Evolutionary conservation across 2,888 invertebrate genomes (phyloP).

Genomic region (Nowickia ferox): DNA sequence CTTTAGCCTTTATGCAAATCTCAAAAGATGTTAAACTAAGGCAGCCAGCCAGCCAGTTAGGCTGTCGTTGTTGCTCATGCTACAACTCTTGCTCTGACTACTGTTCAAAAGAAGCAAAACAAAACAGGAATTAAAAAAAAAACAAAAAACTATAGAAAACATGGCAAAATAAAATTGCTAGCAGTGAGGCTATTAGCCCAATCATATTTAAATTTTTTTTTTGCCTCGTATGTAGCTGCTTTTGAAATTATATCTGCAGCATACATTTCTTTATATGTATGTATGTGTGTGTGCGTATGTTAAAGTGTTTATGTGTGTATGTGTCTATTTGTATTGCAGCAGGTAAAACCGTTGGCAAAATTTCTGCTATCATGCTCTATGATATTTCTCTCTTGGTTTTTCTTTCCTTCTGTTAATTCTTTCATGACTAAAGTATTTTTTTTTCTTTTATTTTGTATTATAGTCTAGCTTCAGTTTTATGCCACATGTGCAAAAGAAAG

Average conservation of each 20-base stretch:
- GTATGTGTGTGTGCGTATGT: neutral
- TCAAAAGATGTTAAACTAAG: conserved; percentile 53
- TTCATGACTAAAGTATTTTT: conserved; percentile 47
- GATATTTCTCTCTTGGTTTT: conserved; percentile 10
- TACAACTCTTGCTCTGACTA: neutral
- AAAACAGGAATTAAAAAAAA: neutral
- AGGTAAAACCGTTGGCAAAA: conserved; percentile 66
- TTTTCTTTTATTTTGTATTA: conserved; percentile 15
- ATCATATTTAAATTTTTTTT: conserved; percentile 25
- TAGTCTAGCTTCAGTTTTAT: conserved; percentile 18
- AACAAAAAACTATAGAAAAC: conserved; percentile 14
- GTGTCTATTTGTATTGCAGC: conserved; percentile 14
- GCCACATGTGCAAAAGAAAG: neutral
- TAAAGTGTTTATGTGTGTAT: neutral
- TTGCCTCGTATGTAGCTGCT: neutral
- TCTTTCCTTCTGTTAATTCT: conserved; percentile 15
- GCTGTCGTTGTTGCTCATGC: conserved; percentile 33
- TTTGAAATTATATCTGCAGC: conserved; percentile 44
- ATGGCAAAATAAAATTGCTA: conserved; percentile 31
- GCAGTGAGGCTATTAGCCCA: conserved; percentile 52
- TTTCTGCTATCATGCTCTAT: conserved; percentile 61
- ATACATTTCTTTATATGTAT: conserved; percentile 11
- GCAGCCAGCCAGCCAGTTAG: conserved; percentile 16
- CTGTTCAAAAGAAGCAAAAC: neutral
- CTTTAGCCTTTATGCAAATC: conserved; percentile 58